Evolutionary conservation across 2,113 vertebrate genomes (phyloP).

Genomic region (Gadus macrocephalus): DNA sequence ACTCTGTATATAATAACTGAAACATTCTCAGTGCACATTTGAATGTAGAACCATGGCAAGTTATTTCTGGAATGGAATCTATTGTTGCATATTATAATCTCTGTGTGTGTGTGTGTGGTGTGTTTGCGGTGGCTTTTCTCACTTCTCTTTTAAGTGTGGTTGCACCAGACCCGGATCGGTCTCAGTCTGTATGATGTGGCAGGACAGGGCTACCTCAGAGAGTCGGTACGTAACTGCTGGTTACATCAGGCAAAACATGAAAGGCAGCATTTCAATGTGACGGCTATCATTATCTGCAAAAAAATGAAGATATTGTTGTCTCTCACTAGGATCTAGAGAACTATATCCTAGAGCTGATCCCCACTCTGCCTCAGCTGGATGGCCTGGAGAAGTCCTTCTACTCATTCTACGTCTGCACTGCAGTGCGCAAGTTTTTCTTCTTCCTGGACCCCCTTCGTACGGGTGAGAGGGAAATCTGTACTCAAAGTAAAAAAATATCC

Average conservation of each 20-base stretch:
- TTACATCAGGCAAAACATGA: neutral
- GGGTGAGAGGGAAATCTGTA: slow-evolving; percentile 62
- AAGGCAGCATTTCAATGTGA: neutral
- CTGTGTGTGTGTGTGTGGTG: neutral
- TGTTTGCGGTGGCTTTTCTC: neutral
- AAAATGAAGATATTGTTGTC: slow-evolving; percentile 1
- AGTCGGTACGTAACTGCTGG: slow-evolving; percentile 81
- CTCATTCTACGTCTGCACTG: slow-evolving; percentile 97
- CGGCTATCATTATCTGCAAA: neutral
- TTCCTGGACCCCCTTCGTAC: slow-evolving; percentile 97
- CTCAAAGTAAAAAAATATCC: too few species aligned
- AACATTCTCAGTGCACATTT: too few species aligned
- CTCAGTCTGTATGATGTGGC: slow-evolving; percentile 97
- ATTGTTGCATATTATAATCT: neutral
- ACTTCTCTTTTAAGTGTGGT: slow-evolving; percentile 76
- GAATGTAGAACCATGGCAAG: too few species aligned
- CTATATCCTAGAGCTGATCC: slow-evolving; percentile 97
- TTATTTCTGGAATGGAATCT: too few species aligned
- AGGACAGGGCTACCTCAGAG: slow-evolving; percentile 94
- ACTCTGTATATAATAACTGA: too few species aligned
- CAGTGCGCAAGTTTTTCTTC: slow-evolving; percentile 97
- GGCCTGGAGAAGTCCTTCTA: slow-evolving; percentile 98
- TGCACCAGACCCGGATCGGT: slow-evolving; percentile 97
- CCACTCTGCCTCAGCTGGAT: slow-evolving; percentile 93
- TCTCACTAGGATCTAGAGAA: slow-evolving; percentile 91